Evolutionary conservation across 2,888 invertebrate genomes (phyloP).

Genomic region (Allolobophora icterica): DNA sequence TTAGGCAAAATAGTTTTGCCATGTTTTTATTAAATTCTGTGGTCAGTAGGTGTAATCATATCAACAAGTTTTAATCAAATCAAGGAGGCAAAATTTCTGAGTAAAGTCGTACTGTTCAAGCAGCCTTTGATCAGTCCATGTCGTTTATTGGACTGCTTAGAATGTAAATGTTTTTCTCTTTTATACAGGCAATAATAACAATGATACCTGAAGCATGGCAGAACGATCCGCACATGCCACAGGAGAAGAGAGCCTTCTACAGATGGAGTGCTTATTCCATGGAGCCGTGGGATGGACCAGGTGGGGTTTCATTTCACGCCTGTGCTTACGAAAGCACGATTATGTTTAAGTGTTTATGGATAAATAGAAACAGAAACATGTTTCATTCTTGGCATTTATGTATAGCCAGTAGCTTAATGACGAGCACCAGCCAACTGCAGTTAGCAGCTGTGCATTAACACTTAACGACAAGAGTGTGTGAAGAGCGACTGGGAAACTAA

Average conservation of each 20-base stretch:
- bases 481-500: too few relatives aligned
- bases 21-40: too few relatives aligned
- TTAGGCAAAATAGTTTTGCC: too few relatives aligned
- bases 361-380: background rate
- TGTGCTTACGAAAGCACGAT: background rate
- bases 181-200: conserved; percentile 86
- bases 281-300: conserved; percentile 97
- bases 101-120: too few relatives aligned
- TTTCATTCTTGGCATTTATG: background rate
- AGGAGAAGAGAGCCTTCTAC: conserved; percentile 92
- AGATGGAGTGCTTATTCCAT: conserved; percentile 95
- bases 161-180: background rate
- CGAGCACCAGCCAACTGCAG: background rate
- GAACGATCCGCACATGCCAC: conserved; percentile 86
- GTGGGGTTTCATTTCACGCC: conserved; percentile 32
- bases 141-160: too few relatives aligned
- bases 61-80: too few relatives aligned
- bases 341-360: background rate
- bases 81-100: too few relatives aligned
- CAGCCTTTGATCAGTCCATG: too few relatives aligned
- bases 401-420: background rate
- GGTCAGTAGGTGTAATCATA: too few relatives aligned
- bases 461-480: background rate
- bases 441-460: conserved; percentile 1
- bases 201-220: conserved; percentile 99